These are phyloP conservation scores for Neotoxoptera formosana DNA, from an alignment of 1,140 invertebrate genomes.

Conservation along the genomic window DNA sequence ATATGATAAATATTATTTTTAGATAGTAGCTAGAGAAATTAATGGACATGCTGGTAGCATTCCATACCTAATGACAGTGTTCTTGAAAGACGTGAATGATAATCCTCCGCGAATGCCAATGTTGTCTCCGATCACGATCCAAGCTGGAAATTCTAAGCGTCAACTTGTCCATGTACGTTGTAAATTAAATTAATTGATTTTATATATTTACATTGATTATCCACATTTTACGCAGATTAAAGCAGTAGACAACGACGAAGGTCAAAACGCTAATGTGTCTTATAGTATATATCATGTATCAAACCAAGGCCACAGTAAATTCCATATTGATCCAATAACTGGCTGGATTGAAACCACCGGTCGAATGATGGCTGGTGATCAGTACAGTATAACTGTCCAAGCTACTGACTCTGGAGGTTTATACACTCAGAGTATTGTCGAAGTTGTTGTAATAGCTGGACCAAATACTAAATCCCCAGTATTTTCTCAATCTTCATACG, in stretches of 20 bases:
- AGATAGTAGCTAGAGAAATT: conserved; percentile 79
- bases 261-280: conserved; percentile 79
- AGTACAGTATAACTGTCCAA: conserved; percentile 86
- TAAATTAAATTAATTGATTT: background rate
- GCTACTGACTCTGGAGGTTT: conserved; percentile 66
- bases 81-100: conserved; percentile 83
- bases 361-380: conserved; percentile 82
- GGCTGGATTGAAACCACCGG: conserved; percentile 73
- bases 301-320: conserved; percentile 86
- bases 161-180: conserved; percentile 74
- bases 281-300: conserved; percentile 90
- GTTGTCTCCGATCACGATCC: conserved; percentile 77
- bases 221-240: conserved; percentile 67
- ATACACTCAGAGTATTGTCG: conserved; percentile 78
- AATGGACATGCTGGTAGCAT: conserved; percentile 79
- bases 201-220: background rate
- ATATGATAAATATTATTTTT: conserved; percentile 34
- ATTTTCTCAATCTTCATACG: conserved; percentile 80
- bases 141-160: conserved; percentile 79
- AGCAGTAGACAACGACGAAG: conserved; percentile 85
- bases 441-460: conserved; percentile 80
- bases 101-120: conserved; percentile 81
- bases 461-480: conserved; percentile 85
- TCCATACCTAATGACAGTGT: conserved; percentile 79
- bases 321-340: conserved; percentile 80